Evolutionary conservation across 2,797 vertebrate species (phyloP).

Genomic region (Onychomys torridus): DNA sequence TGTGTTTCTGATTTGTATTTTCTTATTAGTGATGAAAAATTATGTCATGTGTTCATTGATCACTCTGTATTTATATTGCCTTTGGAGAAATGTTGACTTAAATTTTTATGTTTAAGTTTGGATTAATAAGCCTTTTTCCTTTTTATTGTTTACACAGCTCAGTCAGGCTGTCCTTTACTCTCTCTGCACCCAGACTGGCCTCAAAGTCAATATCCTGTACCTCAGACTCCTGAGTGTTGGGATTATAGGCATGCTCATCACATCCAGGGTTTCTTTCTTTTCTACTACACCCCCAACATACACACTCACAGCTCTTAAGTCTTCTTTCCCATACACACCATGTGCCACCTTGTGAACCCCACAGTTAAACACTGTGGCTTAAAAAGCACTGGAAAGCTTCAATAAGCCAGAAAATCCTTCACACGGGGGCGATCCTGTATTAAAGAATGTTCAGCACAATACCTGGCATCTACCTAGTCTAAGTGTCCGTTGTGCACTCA

Average conservation of each 20-base stretch:
- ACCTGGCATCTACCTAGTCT: background rate
- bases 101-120: conserved; percentile 15
- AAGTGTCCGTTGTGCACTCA: background rate
- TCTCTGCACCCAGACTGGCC: background rate
- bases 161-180: background rate
- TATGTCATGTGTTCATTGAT: background rate
- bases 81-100: conserved; percentile 12
- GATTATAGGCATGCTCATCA: background rate
- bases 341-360: background rate
- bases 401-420: no score
- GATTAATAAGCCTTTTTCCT: background rate
- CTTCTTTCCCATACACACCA: background rate
- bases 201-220: background rate
- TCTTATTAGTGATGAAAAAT: background rate
- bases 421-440: background rate
- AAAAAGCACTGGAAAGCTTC: background rate
- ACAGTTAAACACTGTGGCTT: background rate
- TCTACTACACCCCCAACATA: background rate
- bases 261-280: background rate
- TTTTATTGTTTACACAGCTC: background rate
- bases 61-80: background rate
- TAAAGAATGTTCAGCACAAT: background rate
- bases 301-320: background rate
- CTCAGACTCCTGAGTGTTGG: background rate
- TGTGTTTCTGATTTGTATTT: background rate